Conservation (phyloP, 2,113 vertebrate genomes). For the Raja brachyura region DNA sequence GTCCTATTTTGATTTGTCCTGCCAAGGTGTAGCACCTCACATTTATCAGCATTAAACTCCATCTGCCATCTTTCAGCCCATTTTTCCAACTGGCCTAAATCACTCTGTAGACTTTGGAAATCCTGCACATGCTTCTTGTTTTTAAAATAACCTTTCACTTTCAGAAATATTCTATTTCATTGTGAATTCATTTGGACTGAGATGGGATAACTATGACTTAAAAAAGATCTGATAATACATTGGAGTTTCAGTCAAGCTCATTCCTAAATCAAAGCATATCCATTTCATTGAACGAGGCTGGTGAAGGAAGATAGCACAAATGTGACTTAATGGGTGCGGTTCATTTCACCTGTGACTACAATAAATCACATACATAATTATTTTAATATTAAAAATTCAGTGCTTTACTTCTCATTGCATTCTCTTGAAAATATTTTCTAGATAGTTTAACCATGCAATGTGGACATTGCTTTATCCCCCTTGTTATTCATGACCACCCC, state of each 20-base stretch:
- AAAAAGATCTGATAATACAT: neutral
- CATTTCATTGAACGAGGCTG: too few relatives aligned
- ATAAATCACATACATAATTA: neutral
- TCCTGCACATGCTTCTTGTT: neutral
- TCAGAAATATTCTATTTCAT: neutral
- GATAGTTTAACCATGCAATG: neutral
- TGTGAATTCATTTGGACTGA: neutral
- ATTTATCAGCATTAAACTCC: too few relatives aligned
- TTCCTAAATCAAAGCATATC: neutral
- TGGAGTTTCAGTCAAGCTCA: neutral
- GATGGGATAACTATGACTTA: neutral
- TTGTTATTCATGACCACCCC: neutral
- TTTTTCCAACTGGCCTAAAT: too few relatives aligned
- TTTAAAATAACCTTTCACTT: neutral
- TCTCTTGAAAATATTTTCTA: neutral
- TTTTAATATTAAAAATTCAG: neutral
- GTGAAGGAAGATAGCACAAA: neutral
- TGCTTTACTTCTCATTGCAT: neutral
- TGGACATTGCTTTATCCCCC: neutral
- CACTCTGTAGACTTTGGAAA: too few relatives aligned
- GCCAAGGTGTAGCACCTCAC: too few relatives aligned
- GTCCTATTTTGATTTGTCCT: too few relatives aligned
- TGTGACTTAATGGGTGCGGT: neutral
- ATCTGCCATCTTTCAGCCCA: too few relatives aligned
- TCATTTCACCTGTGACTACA: neutral